Evolutionary conservation across 2,797 vertebrate genomes (phyloP).

Genomic region (Antrozous pallidus): DNA sequence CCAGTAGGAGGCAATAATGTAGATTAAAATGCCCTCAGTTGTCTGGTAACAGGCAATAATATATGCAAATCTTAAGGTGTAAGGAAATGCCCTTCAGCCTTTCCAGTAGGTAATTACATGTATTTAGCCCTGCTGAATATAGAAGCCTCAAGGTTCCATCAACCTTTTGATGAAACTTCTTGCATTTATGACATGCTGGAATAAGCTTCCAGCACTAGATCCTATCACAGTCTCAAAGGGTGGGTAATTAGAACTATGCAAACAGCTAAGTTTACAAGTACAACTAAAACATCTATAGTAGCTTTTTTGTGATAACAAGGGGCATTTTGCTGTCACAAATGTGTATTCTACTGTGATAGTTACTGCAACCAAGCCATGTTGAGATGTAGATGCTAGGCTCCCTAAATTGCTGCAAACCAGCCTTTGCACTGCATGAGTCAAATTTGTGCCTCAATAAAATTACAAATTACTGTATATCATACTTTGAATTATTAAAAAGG

Average conservation of each 20-base stretch:
- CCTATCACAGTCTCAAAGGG: background rate
- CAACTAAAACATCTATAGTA: background rate
- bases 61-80: too few species aligned
- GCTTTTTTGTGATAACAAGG: background rate
- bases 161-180: too few species aligned
- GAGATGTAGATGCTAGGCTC: background rate
- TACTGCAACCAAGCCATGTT: background rate
- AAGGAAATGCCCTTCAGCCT: too few species aligned
- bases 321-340: background rate
- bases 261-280: background rate
- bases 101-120: too few species aligned
- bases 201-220: too few species aligned
- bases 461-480: background rate
- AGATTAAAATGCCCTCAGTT: too few species aligned
- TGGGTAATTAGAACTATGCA: conserved; percentile 3
- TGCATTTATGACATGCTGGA: too few species aligned
- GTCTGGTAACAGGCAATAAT: too few species aligned
- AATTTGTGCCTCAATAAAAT: background rate
- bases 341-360: background rate
- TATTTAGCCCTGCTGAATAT: too few species aligned
- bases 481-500: conserved; percentile 6
- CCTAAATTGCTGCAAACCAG: background rate
- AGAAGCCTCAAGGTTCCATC: too few species aligned
- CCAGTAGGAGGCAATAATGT: too few species aligned
- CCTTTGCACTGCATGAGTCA: background rate